phyloP scores from a whole-genome alignment of 2,888 invertebrate genomes.

The Rhogogaster chlorosoma region DNA sequence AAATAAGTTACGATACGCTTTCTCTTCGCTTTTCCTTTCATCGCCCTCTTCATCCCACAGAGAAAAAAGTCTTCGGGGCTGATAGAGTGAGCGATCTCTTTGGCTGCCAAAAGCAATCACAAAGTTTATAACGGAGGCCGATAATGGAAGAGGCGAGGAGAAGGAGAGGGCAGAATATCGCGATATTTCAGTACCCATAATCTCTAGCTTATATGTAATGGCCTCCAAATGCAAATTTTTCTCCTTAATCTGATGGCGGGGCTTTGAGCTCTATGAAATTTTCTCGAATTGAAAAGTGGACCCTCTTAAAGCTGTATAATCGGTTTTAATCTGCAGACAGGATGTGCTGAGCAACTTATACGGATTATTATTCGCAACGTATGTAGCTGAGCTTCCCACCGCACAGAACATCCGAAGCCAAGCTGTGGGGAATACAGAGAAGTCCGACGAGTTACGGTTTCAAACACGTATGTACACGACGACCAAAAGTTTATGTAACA shows the following conservation, averaged over 20 bases:
- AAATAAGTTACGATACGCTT: constrained; percentile 14
- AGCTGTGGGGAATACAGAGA: not conserved
- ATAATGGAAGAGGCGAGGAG: constrained; percentile 7
- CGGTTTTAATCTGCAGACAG: not conserved
- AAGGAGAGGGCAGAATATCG: not conserved
- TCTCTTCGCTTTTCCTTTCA: not conserved
- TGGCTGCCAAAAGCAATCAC: constrained; percentile 26
- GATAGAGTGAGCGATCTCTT: constrained; percentile 31
- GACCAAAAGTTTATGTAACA: constrained; percentile 25
- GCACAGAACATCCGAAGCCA: not conserved
- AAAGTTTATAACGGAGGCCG: constrained; percentile 41
- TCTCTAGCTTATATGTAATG: not conserved
- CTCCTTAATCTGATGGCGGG: not conserved
- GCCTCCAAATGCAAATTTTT: constrained; percentile 15
- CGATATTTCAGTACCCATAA: not conserved
- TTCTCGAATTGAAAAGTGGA: not conserved
- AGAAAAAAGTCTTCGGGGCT: constrained; percentile 6
- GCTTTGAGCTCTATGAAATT: not conserved
- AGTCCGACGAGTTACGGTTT: not conserved
- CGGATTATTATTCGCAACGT: not conserved
- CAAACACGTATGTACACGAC: constrained; percentile 5
- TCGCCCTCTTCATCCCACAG: not conserved
- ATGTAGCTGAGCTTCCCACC: not conserved
- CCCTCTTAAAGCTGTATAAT: not conserved
- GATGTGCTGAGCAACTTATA: not conserved